Conservation (phyloP, 2,888 invertebrate species). For the Callyntrura sp. region DNA sequence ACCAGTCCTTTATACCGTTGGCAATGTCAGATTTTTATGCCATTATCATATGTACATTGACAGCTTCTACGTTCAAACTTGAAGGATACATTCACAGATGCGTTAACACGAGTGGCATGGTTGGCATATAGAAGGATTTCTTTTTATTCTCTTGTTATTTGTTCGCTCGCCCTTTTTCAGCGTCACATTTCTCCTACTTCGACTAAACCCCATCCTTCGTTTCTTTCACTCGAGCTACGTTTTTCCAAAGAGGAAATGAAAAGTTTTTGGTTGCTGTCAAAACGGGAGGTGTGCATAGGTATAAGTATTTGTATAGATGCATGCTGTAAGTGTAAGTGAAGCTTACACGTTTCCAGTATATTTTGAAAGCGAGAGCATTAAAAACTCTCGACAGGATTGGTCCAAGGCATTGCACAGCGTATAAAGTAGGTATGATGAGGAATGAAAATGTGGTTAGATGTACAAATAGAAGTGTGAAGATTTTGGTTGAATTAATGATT, state of each 20-base stretch:
- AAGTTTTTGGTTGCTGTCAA: constrained; percentile 11
- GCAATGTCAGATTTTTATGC: neutral
- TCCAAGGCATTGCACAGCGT: neutral
- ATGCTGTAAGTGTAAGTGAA: constrained; percentile 1
- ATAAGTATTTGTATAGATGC: too few relatives aligned
- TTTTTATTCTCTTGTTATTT: constrained; percentile 50
- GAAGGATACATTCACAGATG: neutral
- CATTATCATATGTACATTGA: constrained; percentile 20
- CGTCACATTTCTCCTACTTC: neutral
- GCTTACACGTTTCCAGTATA: constrained; percentile 24
- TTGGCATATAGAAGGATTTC: constrained; percentile 14
- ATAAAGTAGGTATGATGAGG: neutral
- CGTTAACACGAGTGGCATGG: neutral
- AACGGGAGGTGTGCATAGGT: too few relatives aligned
- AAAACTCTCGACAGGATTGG: neutral
- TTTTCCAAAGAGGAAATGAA: constrained; percentile 27
- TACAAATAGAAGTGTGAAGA: neutral
- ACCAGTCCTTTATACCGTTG: neutral
- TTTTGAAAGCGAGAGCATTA: neutral
- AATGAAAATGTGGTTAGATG: neutral
- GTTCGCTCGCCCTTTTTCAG: neutral
- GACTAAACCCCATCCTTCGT: neutral
- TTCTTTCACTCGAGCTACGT: constrained; percentile 15
- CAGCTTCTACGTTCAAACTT: neutral
- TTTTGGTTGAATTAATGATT: constrained; percentile 20